Base-by-base conservation (phyloP, 1,140 invertebrate species). In the Halyomorpha halys region DNA sequence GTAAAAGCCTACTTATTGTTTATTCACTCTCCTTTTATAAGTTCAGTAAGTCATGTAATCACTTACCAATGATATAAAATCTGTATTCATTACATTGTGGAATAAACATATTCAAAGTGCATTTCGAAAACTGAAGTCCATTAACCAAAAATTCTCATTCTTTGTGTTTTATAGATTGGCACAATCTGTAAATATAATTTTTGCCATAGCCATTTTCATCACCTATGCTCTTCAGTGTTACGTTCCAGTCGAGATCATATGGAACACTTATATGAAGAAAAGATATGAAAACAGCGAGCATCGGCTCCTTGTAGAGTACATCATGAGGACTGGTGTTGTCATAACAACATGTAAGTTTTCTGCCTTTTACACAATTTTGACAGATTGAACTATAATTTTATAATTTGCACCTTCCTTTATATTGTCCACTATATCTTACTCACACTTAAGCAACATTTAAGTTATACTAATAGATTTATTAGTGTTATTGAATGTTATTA, bases 141-240 rank as follows among this genome's bases (percentile, higher is more conserved):
- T 39, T 39, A 39, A 39, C 13, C 5, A n/a, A 6, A 9, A 25
- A 27, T 18, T 47, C 18, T 61, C n/a, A 18, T 14, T 23, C 21
- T 62, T 61, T 62, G 68, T 66, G 69, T 61, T 68, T 80, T 79
- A 44, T 77, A 93, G 91, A 54, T 76, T 91, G 68, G 86, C 90
- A 16, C 81, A 90, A 69, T 76, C 79, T 30, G 87, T 92, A n/a
- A 86, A 87, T 70, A 74, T 91, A 1, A 84, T 91, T 73, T 94
- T 94, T 73, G 86, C 90, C 0, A 69, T 94, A 2, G 89, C 91
- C 0, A 92, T 94, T 39, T 94, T 90, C 74, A 86, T 95, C 60
- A 89, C 90, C 0, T 96, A 94, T 76, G 88, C 87, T 2, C 76
- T 97, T n/a, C 94, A 97, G 76, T 87, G 91, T 53, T 98, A 94